Evolutionary conservation across 2,113 vertebrate species (phyloP).

Genomic region (Collichthys lucidus): DNA sequence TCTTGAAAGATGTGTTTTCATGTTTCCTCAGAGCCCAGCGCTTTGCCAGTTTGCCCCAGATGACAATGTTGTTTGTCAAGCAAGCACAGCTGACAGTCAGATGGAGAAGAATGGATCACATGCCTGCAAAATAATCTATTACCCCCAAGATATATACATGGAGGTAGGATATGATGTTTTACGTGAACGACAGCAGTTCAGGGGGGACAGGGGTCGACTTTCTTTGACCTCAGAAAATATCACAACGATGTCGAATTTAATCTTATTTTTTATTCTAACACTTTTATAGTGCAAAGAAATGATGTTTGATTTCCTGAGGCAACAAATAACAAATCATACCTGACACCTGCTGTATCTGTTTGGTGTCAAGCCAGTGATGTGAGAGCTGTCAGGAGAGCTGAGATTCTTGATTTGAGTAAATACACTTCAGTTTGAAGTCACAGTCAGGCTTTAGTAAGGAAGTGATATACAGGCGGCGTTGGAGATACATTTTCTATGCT

Average conservation of each 20-base stretch:
- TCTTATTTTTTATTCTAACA: neutral
- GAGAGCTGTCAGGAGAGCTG: neutral
- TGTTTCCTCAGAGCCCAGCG: conserved; percentile 4
- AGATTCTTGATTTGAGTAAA: conserved; percentile 12
- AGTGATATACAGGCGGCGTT: neutral
- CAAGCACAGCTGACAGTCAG: conserved; percentile 12
- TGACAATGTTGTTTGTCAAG: conserved; percentile 48
- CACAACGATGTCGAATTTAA: neutral
- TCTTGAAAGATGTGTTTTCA: conserved; percentile 33
- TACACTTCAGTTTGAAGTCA: too few species aligned
- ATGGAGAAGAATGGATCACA: conserved; percentile 41
- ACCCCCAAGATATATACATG: neutral
- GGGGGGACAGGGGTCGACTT: neutral
- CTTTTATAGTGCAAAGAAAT: neutral
- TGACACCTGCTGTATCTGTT: neutral
- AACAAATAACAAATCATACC: neutral
- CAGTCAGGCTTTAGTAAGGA: neutral
- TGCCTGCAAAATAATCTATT: conserved; percentile 11
- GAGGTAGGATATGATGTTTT: conserved; percentile 18
- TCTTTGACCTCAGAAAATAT: neutral
- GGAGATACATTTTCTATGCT: neutral
- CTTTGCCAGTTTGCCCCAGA: conserved; percentile 8
- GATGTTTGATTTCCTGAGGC: conserved; percentile 1
- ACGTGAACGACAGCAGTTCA: neutral
- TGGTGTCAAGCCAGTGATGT: conserved; percentile 1